These are phyloP conservation scores for Myiozetetes cayanensis DNA, from an alignment of 2,113 vertebrate species.

Conservation along the genomic window DNA sequence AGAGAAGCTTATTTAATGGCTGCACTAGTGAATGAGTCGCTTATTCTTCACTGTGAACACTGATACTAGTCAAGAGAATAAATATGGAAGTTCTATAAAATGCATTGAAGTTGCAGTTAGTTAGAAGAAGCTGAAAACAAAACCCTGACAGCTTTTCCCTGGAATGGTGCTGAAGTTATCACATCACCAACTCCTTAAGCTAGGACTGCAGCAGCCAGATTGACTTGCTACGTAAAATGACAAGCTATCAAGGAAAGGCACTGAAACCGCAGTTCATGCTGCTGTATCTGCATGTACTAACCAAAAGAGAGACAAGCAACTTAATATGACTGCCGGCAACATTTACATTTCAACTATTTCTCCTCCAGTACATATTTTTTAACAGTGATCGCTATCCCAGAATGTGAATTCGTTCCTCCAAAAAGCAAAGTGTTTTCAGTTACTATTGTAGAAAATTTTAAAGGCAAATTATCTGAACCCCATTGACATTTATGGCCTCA, in stretches of 20 bases:
- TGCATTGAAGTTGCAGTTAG: neutral
- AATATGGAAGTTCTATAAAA: neutral
- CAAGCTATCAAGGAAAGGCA: neutral
- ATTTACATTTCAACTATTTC: neutral
- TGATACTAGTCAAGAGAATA: slow-evolving; percentile 23
- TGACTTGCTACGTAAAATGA: neutral
- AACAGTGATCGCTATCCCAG: neutral
- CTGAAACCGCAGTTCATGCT: neutral
- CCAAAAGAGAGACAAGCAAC: neutral
- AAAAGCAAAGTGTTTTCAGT: neutral
- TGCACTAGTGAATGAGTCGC: neutral
- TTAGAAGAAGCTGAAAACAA: slow-evolving; percentile 12
- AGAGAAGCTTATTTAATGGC: neutral
- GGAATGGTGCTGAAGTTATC: neutral
- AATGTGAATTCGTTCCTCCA: neutral
- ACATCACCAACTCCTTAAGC: neutral
- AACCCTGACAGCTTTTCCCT: neutral
- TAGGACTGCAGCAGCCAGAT: neutral
- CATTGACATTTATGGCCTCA: neutral
- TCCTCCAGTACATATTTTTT: neutral
- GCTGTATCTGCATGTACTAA: neutral
- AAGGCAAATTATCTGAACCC: neutral
- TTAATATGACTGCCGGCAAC: neutral
- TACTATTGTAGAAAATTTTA: neutral
- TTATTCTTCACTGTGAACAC: neutral